phyloP scores from a whole-genome alignment of 1,140 invertebrate species.

The Agrilus planipennis region DNA sequence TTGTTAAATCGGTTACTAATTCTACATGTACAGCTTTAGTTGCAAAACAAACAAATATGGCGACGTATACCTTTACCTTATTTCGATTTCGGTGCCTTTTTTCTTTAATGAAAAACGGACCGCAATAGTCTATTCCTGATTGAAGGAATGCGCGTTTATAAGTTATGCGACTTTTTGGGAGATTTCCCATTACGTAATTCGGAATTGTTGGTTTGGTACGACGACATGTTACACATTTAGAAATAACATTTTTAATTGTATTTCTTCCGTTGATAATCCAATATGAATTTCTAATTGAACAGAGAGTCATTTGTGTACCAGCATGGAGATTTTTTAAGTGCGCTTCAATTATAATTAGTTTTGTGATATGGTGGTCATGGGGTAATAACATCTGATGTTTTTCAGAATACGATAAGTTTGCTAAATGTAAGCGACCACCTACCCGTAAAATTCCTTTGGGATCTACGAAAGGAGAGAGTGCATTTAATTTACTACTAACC shows the following conservation, averaged over 20 bases:
- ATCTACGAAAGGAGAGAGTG: constrained; percentile 1
- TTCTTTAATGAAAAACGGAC: too few species aligned
- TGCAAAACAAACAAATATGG: too few species aligned
- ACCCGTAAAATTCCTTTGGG: not conserved
- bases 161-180: constrained; percentile 23
- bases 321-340: constrained; percentile 14
- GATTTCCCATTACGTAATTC: constrained; percentile 26
- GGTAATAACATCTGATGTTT: constrained; percentile 18
- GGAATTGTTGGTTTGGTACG: constrained; percentile 2
- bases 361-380: constrained; percentile 12
- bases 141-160: constrained; percentile 17
- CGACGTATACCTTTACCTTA: too few species aligned
- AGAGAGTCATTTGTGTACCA: constrained; percentile 7
- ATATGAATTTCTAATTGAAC: constrained; percentile 10
- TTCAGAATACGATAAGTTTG: constrained; percentile 1
- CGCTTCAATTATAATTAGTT: constrained; percentile 12
- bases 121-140: constrained; percentile 27
- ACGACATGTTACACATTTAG: constrained; percentile 12
- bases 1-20: too few species aligned
- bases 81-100: too few species aligned
- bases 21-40: too few species aligned
- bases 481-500: not conserved
- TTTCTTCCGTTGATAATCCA: constrained; percentile 11
- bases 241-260: constrained; percentile 6
- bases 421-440: not conserved